Conservation (phyloP, 2,888 invertebrate species). For the Drosophila trichaetosa region DNA sequence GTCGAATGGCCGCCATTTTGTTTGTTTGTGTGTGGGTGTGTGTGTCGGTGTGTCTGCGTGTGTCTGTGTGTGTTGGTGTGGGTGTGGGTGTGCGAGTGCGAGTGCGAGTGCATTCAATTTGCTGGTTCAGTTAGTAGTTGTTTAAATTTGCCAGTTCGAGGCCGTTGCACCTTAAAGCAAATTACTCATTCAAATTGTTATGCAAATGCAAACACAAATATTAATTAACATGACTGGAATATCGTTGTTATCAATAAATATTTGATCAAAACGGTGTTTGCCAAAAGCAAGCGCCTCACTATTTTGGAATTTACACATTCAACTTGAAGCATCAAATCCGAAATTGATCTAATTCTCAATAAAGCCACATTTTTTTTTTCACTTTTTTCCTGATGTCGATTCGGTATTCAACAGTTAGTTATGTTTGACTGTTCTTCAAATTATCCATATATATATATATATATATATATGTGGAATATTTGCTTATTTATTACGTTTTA, state of each 20-base stretch:
- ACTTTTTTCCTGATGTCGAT: not conserved
- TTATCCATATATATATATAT: not conserved
- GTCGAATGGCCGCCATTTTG: conserved; percentile 44
- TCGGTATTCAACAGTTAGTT: not conserved
- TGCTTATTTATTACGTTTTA: not conserved
- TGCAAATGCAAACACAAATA: conserved; percentile 10
- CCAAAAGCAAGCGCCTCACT: not conserved
- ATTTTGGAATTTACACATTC: not conserved
- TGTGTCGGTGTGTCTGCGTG: not conserved
- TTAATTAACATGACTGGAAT: conserved; percentile 15
- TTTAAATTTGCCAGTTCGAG: conserved; percentile 20
- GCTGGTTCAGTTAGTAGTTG: conserved; percentile 11
- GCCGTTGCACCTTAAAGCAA: conserved; percentile 46
- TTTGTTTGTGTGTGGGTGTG: conserved; percentile 4
- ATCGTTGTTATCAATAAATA: conserved; percentile 1
- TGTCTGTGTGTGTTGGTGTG: not conserved
- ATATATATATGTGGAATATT: not conserved
- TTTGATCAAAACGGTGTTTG: not conserved
- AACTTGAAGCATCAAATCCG: not conserved
- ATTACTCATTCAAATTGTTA: conserved; percentile 9
- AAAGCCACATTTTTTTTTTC: too few relatives aligned
- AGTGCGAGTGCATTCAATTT: conserved; percentile 4
- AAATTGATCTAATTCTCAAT: not conserved
- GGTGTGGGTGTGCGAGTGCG: not conserved
- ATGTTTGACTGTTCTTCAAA: not conserved